Evolutionary conservation across 1,140 invertebrate species (phyloP), one percentile per base, ranked within the genome.

Genomic region (Babylonia areolata): DNA sequence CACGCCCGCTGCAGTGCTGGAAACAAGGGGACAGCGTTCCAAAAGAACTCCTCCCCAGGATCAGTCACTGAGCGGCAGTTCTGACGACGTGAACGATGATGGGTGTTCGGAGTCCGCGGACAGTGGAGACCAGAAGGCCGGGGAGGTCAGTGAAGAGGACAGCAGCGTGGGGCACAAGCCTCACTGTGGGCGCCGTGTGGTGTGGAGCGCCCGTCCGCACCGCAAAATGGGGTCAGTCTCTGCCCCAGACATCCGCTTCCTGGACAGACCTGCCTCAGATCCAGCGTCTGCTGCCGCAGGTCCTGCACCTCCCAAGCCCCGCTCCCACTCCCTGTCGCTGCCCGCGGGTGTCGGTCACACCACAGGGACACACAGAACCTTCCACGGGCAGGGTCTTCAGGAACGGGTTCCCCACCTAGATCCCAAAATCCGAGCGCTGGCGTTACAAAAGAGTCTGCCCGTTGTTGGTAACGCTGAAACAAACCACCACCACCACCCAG

Each of bases 171-270:
- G 12, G 0, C 35, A 5, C 9, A 80, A 58, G 33, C 42, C 23
- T 2, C 46, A 0, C 6, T 0, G 23, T 11, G 37, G 15, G 2
- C 33, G 42, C 2, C 78, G 78, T 1, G 3, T 80, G 40, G 78
- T 80, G 40, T 80, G 78, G 78, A 80, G 78, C 33, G 78, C 78
- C n/a, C 42, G 37, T 11, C 77, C 37, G 17, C 3, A 20, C 39
- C 15, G 40, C 12, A 79, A 31, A 46, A 3, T 3, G 3, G 40
- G 39, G 31, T 11, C n/a, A 3, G 39, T 79, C 3, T 79, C 39
- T 11, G 40, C 37, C 2, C 39, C 77, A 3, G 37, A 28, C 39
- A 46, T 20, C 15, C 37, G 15, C 23, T 42, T 15, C 6, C 2
- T 6, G 28, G 11, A 5, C 2, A 40, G 78, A 17, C 78, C 78